Evolutionary conservation across 2,797 vertebrate species (phyloP), one percentile per base, ranked within the genome.

Genomic region (Columba guinea): DNA sequence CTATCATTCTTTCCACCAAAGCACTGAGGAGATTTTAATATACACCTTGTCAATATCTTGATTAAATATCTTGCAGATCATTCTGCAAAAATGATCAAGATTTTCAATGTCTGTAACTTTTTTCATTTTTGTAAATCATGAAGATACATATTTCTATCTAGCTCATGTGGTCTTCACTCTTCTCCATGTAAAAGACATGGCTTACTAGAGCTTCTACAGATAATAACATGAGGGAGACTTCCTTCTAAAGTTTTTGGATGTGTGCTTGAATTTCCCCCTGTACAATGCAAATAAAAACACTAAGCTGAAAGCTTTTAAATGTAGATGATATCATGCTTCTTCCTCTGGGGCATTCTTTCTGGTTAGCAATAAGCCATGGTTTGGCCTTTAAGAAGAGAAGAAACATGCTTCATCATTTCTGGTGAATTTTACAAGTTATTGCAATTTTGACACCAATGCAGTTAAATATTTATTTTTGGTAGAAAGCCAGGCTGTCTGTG

Each of bases 271-370:
- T 91, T 93, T 94, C 44, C 10, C 48, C n/a, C 13, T 65, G 13
- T 93, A 74, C 34, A 53, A 63, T 74, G 51, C 63, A 94, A 82
- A 89, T 91, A 74, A 90, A 91, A 95, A 17, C 49, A 64, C n/a
- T 81, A 65, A 89, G 62, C 78, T 92, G 82, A 86, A 81, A 92
- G 73, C 85, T 94, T 95, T 92, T 87, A 75, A 81, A 44, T 59
- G 62, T 70, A 49, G 67, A 91, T 96, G 83, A 93, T 86, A 63
- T 96, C 63, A 93, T 94, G 82, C 80, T n/a, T 94, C 69, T 91
- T 84, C 5, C 2, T 71, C 69, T 91, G 85, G 86, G 93, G 63
- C 63, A 58, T 64, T 84, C 77, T 94, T 95, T 91, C 69, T 70
- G 69, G 73, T 79, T 69, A 94, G 75, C 69, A 93, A 2, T 82